A percentile compares a stretch with the other conserved stretches of the same genome.
These are phyloP conservation scores for Meloidogyne chitwoodi DNA, from an alignment of 1,140 invertebrate genomes.

Conservation along the genomic window DNA sequence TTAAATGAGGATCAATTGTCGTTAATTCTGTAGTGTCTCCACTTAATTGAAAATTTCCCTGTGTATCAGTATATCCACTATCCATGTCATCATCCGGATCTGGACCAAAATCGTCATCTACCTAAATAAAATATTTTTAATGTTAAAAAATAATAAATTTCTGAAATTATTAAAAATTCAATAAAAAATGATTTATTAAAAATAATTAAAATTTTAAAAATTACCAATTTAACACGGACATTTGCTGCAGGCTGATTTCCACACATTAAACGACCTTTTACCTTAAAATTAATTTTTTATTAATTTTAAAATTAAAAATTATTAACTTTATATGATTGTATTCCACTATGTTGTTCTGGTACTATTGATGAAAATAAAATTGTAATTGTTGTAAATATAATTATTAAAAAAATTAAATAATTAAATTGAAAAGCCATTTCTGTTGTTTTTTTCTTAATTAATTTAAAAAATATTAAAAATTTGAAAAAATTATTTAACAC, in stretches of 20 bases:
- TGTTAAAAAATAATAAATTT: neutral
- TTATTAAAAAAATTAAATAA: conserved; percentile 12
- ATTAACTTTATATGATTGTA: conserved; percentile 51
- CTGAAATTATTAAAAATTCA: neutral
- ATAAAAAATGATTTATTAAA: neutral
- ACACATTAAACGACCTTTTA: conserved; percentile 48
- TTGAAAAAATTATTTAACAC: neutral
- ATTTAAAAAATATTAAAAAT: neutral
- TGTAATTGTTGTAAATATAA: neutral
- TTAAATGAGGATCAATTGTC: conserved; percentile 58
- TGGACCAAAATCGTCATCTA: conserved; percentile 37
- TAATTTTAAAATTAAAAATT: conserved; percentile 14
- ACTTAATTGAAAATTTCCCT: conserved; percentile 46
- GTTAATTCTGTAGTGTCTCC: conserved; percentile 55
- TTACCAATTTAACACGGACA: conserved; percentile 59
- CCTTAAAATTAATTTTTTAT: conserved; percentile 36
- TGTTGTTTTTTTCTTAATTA: neutral
- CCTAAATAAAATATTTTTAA: neutral
- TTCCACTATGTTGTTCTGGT: conserved; percentile 48
- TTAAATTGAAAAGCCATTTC: neutral
- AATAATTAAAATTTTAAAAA: neutral
- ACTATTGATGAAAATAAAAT: conserved; percentile 32
- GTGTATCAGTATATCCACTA: conserved; percentile 43
- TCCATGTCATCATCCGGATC: conserved; percentile 58
- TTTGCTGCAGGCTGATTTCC: conserved; percentile 47